Conservation (phyloP, 2,113 vertebrate genomes). For the Lamprologus callipterus region DNA sequence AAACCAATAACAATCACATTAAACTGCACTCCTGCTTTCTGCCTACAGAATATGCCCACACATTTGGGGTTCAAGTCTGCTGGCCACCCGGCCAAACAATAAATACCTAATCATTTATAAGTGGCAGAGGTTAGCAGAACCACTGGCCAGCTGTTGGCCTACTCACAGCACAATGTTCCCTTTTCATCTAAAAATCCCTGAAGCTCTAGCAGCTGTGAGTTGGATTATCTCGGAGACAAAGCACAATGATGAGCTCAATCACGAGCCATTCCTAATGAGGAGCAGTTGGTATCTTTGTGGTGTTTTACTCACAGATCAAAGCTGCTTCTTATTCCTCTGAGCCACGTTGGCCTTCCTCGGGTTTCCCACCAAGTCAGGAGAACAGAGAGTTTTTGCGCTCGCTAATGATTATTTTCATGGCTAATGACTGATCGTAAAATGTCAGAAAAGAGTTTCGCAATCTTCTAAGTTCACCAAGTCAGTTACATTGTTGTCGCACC, state of each 20-base stretch:
- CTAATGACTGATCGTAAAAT: neutral
- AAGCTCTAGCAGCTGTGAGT: neutral
- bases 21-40: neutral
- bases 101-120: neutral
- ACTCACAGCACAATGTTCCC: neutral
- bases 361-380: neutral
- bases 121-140: neutral
- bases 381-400: neutral
- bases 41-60: neutral
- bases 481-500: neutral
- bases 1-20: constrained; percentile 22
- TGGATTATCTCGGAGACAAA: neutral
- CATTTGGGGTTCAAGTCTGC: neutral
- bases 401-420: neutral
- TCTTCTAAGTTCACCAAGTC: neutral
- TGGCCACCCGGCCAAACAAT: neutral
- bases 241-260: neutral
- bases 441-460: neutral
- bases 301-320: constrained; percentile 15
- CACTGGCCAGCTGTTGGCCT: neutral
- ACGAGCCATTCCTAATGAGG: constrained; percentile 1
- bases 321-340: constrained; percentile 7
- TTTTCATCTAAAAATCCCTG: neutral
- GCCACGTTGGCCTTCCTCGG: neutral
- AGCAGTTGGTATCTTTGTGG: neutral